Evolutionary conservation across 2,113 vertebrate genomes (phyloP).

Genomic region (Austrofundulus limnaeus): DNA sequence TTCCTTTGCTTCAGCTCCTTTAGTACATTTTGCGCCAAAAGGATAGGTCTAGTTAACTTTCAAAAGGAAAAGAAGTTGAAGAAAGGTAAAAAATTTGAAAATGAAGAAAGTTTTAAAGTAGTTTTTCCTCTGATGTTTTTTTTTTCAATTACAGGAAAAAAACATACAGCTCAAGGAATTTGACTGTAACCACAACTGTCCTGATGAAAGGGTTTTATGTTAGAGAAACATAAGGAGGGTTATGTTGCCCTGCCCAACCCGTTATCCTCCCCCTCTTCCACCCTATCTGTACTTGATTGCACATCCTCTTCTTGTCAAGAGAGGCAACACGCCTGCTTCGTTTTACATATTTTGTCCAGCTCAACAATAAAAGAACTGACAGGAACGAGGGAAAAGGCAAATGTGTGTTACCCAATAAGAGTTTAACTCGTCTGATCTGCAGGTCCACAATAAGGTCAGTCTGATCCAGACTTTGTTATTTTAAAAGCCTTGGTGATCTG

Average conservation of each 20-base stretch:
- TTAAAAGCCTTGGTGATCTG: neutral
- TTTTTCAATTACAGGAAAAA: constrained; percentile 19
- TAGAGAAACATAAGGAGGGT: constrained; percentile 44
- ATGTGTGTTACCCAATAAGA: too few relatives aligned
- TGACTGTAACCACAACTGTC: constrained; percentile 31
- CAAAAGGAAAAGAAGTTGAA: constrained; percentile 2
- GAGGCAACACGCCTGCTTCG: constrained; percentile 14
- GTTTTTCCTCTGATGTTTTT: neutral
- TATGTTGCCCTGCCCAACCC: constrained; percentile 38
- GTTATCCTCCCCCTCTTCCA: constrained; percentile 32
- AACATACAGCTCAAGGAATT: neutral
- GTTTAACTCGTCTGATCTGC: neutral
- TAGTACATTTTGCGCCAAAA: neutral
- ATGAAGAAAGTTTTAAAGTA: constrained; percentile 1
- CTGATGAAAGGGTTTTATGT: constrained; percentile 50
- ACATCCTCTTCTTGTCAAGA: constrained; percentile 44
- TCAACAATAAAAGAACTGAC: constrained; percentile 24
- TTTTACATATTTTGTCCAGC: constrained; percentile 26
- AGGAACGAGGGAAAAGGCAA: neutral
- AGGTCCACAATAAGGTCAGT: neutral
- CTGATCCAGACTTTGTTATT: neutral
- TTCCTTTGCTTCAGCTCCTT: constrained; percentile 10
- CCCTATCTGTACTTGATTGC: constrained; percentile 42
- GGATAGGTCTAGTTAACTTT: neutral
- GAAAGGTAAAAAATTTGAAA: neutral